phyloP scores from a whole-genome alignment of 2,113 vertebrate species.

The Carassius auratus region DNA sequence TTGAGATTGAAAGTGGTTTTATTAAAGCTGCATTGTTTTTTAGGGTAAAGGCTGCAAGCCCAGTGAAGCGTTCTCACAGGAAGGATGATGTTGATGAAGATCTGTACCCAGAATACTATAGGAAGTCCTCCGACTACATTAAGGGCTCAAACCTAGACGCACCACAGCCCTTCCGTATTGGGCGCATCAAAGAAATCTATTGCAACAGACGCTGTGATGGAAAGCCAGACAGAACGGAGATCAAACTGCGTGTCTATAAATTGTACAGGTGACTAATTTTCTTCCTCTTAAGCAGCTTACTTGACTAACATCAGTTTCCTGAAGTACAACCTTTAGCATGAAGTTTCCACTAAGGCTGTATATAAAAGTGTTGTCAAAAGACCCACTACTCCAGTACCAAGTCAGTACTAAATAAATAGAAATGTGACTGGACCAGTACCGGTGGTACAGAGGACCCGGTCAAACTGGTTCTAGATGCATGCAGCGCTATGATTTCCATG shows the following conservation, averaged over 20 bases:
- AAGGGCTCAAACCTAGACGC: constrained; percentile 95
- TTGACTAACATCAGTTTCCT: background rate
- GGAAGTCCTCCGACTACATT: constrained; percentile 95
- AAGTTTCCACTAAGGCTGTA: background rate
- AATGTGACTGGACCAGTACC: too few relatives aligned
- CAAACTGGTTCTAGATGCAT: too few relatives aligned
- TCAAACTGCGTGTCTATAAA: constrained; percentile 88
- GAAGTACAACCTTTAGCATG: background rate
- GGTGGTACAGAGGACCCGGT: too few relatives aligned
- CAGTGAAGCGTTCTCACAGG: constrained; percentile 83
- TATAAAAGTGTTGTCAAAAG: too few relatives aligned
- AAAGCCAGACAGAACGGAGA: constrained; percentile 81
- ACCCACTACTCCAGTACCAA: too few relatives aligned
- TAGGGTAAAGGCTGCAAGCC: constrained; percentile 87
- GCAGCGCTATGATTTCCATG: too few relatives aligned
- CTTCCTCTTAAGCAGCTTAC: background rate
- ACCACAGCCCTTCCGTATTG: constrained; percentile 87
- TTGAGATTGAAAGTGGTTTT: background rate
- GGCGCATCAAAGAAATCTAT: constrained; percentile 90
- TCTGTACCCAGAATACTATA: constrained; percentile 92
- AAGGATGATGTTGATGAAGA: constrained; percentile 94
- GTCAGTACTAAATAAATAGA: too few relatives aligned
- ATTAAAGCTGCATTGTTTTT: background rate
- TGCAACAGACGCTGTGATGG: constrained; percentile 83
- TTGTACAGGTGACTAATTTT: constrained; percentile 82